A percentile compares a stretch with the other conserved stretches of the same genome.
phyloP scores from a whole-genome alignment of 2,888 invertebrate genomes.

The Parnassius smintheus region DNA sequence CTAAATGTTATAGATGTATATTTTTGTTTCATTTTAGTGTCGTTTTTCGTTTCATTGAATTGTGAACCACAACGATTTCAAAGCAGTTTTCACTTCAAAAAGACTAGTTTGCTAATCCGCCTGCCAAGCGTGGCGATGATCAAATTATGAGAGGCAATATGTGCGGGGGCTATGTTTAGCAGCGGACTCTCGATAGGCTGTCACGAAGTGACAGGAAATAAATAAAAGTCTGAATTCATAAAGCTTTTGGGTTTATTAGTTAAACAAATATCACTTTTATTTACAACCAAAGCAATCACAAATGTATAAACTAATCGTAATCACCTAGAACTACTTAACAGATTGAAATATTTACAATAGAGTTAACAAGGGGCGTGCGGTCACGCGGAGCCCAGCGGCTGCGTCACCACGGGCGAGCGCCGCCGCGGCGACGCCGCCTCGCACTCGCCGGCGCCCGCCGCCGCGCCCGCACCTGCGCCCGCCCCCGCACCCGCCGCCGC shows the following conservation, averaged over 20 bases:
- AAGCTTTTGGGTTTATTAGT: slow-evolving; percentile 77
- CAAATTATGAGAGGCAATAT: neutral
- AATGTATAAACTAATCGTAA: slow-evolving; percentile 75
- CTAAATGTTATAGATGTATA: no score
- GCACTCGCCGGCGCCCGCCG: slow-evolving; percentile 65
- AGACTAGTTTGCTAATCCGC: no score
- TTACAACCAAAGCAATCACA: slow-evolving; percentile 81
- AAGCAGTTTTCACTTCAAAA: no score
- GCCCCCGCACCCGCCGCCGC: slow-evolving; percentile 49
- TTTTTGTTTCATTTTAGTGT: no score
- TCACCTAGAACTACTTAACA: slow-evolving; percentile 80
- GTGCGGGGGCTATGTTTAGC: no score
- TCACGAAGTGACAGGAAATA: slow-evolving; percentile 5
- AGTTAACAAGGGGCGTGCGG: slow-evolving; percentile 69
- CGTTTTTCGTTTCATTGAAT: no score
- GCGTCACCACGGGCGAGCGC: slow-evolving; percentile 79
- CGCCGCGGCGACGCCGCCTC: slow-evolving; percentile 78
- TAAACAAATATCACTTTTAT: slow-evolving; percentile 81
- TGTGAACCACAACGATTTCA: no score
- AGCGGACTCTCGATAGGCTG: neutral
- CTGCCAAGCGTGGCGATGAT: neutral
- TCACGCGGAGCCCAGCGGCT: slow-evolving; percentile 69
- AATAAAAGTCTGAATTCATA: slow-evolving; percentile 40
- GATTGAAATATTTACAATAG: slow-evolving; percentile 79
- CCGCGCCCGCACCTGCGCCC: slow-evolving; percentile 46